Evolutionary conservation across 2,113 vertebrate species (phyloP).

Genomic region (Etia nguti): DNA sequence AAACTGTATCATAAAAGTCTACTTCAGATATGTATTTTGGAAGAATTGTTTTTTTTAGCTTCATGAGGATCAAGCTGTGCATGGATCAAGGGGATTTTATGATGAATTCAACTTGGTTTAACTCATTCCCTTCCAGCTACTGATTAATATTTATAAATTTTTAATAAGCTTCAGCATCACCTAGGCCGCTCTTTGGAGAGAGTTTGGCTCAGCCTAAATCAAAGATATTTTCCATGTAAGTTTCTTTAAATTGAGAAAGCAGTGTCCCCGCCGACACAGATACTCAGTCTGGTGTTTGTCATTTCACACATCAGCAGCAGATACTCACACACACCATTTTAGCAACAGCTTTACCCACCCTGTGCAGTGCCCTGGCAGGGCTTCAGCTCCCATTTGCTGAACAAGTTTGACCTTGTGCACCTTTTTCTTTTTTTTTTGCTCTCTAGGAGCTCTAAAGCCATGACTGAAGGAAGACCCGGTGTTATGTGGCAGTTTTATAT

Average conservation of each 20-base stretch:
- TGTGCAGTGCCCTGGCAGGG: neutral
- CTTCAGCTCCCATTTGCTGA: slow-evolving; percentile 2
- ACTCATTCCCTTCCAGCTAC: neutral
- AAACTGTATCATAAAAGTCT: neutral
- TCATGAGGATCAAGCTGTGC: neutral
- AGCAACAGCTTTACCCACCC: neutral
- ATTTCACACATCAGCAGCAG: slow-evolving; percentile 23
- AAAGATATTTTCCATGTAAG: neutral
- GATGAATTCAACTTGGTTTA: neutral
- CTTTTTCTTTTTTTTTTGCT: neutral
- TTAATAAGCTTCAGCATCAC: neutral
- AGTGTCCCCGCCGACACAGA: neutral
- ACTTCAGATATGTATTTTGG: neutral
- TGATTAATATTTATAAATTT: neutral
- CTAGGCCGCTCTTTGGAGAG: neutral
- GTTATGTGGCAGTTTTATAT: neutral
- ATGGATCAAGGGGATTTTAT: neutral
- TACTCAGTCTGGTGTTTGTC: neutral
- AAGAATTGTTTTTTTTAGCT: neutral
- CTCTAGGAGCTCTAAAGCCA: neutral
- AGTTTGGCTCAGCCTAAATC: neutral
- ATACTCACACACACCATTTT: neutral
- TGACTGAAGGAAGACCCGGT: neutral
- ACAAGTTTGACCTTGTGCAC: neutral
- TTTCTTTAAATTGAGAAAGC: neutral